These are phyloP conservation scores for Drymonia ruficornis DNA, from an alignment of 2,888 invertebrate genomes.

Conservation along the genomic window DNA sequence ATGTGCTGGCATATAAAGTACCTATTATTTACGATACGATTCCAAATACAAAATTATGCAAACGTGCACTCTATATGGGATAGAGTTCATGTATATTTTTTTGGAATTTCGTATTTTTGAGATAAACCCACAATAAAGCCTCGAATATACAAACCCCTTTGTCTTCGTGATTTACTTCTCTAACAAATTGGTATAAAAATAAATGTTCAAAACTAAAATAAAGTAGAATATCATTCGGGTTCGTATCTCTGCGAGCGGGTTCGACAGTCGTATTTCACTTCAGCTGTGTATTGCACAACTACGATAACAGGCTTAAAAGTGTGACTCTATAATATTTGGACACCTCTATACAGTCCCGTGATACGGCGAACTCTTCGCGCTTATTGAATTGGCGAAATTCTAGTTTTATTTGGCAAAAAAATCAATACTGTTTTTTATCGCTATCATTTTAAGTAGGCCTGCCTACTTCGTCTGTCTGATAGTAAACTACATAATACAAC, in stretches of 20 bases:
- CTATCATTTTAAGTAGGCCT: too few relatives aligned
- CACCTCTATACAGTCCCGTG: slow-evolving; percentile 35
- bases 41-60: slow-evolving; percentile 1
- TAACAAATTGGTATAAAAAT: background rate
- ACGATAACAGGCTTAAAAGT: slow-evolving; percentile 72
- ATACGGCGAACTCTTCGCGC: background rate
- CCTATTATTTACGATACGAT: background rate
- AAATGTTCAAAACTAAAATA: too few relatives aligned
- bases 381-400: background rate
- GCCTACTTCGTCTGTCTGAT: too few relatives aligned
- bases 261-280: slow-evolving; percentile 54
- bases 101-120: background rate
- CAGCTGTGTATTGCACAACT: slow-evolving; percentile 48
- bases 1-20: background rate
- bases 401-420: too few relatives aligned
- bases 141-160: background rate
- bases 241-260: slow-evolving; percentile 41
- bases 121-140: background rate
- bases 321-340: slow-evolving; percentile 41
- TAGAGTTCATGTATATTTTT: background rate
- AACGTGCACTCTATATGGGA: too few relatives aligned
- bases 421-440: too few relatives aligned
- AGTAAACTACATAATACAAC: too few relatives aligned
- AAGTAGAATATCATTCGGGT: slow-evolving; percentile 23
- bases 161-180: background rate